These are phyloP conservation scores for Coregonus ussuriensis DNA, from an alignment of 2,797 vertebrate species.

Conservation along the genomic window DNA sequence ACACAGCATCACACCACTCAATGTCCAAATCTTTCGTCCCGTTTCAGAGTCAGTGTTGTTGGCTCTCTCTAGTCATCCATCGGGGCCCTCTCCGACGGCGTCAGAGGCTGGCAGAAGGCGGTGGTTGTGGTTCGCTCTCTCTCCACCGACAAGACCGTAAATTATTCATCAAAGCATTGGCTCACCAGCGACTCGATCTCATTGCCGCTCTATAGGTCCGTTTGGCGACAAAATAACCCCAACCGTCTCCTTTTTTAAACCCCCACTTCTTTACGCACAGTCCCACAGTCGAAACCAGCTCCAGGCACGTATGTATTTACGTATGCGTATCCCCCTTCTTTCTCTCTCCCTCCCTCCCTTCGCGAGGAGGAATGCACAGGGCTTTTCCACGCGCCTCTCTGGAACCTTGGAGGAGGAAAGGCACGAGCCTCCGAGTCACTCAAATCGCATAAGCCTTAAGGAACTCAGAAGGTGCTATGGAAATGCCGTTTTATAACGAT, in stretches of 20 bases:
- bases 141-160: slow-evolving; percentile 52
- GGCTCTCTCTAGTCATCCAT: slow-evolving; percentile 60
- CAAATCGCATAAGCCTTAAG: slow-evolving; percentile 15
- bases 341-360: slow-evolving; percentile 30
- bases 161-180: slow-evolving; percentile 70
- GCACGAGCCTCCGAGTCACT: slow-evolving; percentile 18
- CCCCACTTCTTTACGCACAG: background rate
- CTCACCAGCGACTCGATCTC: slow-evolving; percentile 32
- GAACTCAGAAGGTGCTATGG: background rate
- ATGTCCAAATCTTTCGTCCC: background rate
- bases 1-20: slow-evolving; percentile 73
- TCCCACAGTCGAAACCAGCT: slow-evolving; percentile 4
- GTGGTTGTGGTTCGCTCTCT: slow-evolving; percentile 44
- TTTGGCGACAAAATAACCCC: slow-evolving; percentile 21
- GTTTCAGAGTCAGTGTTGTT: slow-evolving; percentile 11
- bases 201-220: slow-evolving; percentile 28
- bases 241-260: background rate
- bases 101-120: slow-evolving; percentile 50
- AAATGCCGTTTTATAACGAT: slow-evolving; percentile 13
- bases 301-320: background rate
- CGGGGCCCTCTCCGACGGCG: slow-evolving; percentile 48
- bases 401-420: slow-evolving; percentile 23
- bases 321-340: slow-evolving; percentile 41
- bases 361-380: slow-evolving; percentile 68
- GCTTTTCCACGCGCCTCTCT: slow-evolving; percentile 29